phyloP scores from a whole-genome alignment of 2,113 vertebrate species.

The Oxyruncus cristatus region DNA sequence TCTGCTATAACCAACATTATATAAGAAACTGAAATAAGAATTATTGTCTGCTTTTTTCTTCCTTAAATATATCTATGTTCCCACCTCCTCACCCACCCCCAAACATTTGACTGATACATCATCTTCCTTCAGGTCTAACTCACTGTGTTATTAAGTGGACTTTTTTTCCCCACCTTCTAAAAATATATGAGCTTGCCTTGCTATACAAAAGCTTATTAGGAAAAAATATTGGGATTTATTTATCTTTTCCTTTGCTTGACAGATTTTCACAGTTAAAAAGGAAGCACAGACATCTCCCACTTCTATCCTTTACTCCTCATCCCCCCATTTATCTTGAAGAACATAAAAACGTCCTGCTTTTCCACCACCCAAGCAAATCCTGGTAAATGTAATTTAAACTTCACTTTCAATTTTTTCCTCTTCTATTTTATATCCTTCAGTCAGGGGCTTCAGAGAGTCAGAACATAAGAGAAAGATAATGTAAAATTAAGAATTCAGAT shows the following conservation, averaged over 20 bases:
- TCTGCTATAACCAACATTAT: neutral
- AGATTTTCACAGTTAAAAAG: neutral
- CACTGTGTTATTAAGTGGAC: neutral
- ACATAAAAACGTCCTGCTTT: neutral
- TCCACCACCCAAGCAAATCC: neutral
- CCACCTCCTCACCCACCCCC: neutral
- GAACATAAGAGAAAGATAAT: neutral
- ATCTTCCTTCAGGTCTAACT: neutral
- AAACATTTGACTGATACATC: rapidly evolving
- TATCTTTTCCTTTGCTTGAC: neutral
- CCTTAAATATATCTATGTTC: neutral
- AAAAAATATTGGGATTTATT: neutral
- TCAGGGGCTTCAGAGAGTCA: neutral
- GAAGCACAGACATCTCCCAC: neutral
- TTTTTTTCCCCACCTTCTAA: neutral
- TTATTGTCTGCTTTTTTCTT: neutral
- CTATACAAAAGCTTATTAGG: neutral
- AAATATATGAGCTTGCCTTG: neutral
- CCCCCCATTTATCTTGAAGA: neutral
- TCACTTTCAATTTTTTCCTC: neutral
- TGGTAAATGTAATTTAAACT: neutral
- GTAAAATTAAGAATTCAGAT: neutral
- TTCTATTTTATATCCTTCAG: neutral
- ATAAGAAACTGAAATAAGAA: neutral
- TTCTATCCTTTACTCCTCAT: neutral